Percentiles rank a stretch among this genome's conserved stretches.
Conservation (phyloP, 1,140 invertebrate species). For the Calephelis nemesis region DNA sequence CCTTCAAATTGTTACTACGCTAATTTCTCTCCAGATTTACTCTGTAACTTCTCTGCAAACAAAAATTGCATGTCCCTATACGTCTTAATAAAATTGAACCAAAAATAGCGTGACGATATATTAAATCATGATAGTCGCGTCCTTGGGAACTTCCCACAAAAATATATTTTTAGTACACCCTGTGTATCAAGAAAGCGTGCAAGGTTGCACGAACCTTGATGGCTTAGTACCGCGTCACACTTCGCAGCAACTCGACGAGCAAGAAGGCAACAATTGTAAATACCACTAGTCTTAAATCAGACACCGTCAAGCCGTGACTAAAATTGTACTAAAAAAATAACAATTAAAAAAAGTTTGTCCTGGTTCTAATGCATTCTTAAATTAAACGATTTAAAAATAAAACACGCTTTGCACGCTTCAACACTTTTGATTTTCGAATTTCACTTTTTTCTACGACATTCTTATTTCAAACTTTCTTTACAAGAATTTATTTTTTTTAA, state of each 20-base stretch:
- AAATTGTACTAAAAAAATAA: slow-evolving; percentile 35
- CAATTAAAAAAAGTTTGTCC: slow-evolving; percentile 37
- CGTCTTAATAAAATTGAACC: not conserved
- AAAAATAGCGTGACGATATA: slow-evolving; percentile 4
- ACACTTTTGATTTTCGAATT: slow-evolving; percentile 20
- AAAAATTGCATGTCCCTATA: too few relatives aligned
- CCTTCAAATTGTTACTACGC: too few relatives aligned
- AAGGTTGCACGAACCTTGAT: slow-evolving; percentile 38
- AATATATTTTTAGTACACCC: slow-evolving; percentile 28
- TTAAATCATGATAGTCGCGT: slow-evolving; percentile 10
- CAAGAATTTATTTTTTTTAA: too few relatives aligned
- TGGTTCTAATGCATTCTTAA: slow-evolving; percentile 25
- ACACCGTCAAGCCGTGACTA: slow-evolving; percentile 37
- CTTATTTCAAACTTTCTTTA: not conserved
- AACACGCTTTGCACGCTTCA: slow-evolving; percentile 34
- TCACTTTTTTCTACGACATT: not conserved
- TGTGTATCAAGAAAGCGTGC: slow-evolving; percentile 47
- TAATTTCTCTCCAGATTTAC: too few relatives aligned
- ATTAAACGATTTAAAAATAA: slow-evolving; percentile 33
- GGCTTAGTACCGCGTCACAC: slow-evolving; percentile 50
- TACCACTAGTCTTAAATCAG: slow-evolving; percentile 33
- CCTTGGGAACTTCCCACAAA: slow-evolving; percentile 14
- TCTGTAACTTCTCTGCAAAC: too few relatives aligned
- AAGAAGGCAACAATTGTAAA: slow-evolving; percentile 45
- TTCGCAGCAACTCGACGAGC: slow-evolving; percentile 35